Base-by-base conservation (phyloP, 2,797 vertebrate genomes). In the Leuciscus waleckii region DNA sequence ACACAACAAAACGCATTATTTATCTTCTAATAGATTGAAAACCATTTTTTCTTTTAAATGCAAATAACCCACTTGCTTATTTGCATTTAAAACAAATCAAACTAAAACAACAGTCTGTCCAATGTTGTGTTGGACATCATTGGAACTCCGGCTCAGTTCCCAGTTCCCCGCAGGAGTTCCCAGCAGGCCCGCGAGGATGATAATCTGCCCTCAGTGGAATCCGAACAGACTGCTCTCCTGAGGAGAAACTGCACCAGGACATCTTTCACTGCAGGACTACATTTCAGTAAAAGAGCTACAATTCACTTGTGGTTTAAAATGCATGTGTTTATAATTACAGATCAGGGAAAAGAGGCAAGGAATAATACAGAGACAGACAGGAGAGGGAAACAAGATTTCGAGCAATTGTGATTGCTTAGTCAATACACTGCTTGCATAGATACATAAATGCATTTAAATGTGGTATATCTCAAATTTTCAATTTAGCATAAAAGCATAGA, bases 191-290 rank as follows among this genome's bases (percentile, higher is more conserved):
- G 76, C 43, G n/a, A 69, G 19, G 77, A 61, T n/a, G 65, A 87
- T 87, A 83, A 88, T 88, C 81, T 89, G 75, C 73, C 63, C 82
- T 70, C 68, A 71, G 75, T 39, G 68, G 81, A 76, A 88, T 80
- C 88, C 51, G 89, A 89, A 87, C 86, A 85, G 79, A 29, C 49
- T 75, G 78, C 82, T 84, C 51, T 32, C 76, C 85, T 46, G 35
- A 80, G 69, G 78, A 89, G 81, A 75, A 69, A 43, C 70, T 21
- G 26, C 37, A 61, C 46, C 43, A 67, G 29, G 21, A 85, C 70
- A 65, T 74, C 41, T 69, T 82, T 71, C 26, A 21, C 32, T 21
- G 43, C 58, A 65, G 83, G 73, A 54, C 69, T 37, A 29, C 51
- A 82, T 13, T 81, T 11, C 1, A 49, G 26, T 19, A 80, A 39